Evolutionary conservation across 2,888 invertebrate species (phyloP).

Genomic region (Drosophila picticornis): DNA sequence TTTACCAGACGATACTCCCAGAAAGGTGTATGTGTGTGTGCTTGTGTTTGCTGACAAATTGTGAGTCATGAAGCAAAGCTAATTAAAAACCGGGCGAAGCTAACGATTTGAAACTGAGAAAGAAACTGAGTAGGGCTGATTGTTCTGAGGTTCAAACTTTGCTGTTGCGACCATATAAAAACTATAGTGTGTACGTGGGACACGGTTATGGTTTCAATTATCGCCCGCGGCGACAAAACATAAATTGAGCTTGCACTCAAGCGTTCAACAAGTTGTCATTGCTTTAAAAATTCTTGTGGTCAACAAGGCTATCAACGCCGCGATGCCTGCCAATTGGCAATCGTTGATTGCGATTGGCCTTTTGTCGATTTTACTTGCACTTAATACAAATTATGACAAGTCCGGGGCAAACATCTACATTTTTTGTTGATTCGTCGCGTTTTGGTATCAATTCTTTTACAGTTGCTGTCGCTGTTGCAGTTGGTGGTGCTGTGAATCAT

Average conservation of each 20-base stretch:
- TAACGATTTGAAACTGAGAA: slow-evolving; percentile 22
- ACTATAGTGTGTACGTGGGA: slow-evolving; percentile 18
- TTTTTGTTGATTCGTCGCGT: slow-evolving; percentile 26
- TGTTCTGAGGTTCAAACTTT: slow-evolving; percentile 7
- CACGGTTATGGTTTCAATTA: slow-evolving; percentile 51
- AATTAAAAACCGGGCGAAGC: slow-evolving; percentile 43
- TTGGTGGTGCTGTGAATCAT: slow-evolving; percentile 66
- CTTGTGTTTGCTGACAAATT: slow-evolving; percentile 17
- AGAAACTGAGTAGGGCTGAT: slow-evolving; percentile 23
- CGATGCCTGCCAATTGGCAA: slow-evolving; percentile 38
- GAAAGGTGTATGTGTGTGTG: slow-evolving; percentile 11
- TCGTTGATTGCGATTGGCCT: slow-evolving; percentile 41
- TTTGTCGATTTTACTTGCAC: slow-evolving; percentile 39
- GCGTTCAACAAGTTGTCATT: slow-evolving; percentile 61
- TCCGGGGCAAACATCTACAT: slow-evolving; percentile 38
- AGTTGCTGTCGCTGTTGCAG: slow-evolving; percentile 38
- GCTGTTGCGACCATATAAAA: slow-evolving; percentile 3
- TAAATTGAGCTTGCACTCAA: slow-evolving; percentile 48
- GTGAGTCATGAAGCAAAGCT: slow-evolving; percentile 48
- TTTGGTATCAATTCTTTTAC: slow-evolving; percentile 1
- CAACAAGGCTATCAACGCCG: slow-evolving; percentile 77
- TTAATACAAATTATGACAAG: slow-evolving; percentile 65
- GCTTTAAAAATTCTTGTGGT: slow-evolving; percentile 69
- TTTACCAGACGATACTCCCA: slow-evolving; percentile 29
- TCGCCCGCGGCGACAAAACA: slow-evolving; percentile 56